Conservation (phyloP, 2,113 vertebrate species). For the Probosciger aterrimus region DNA sequence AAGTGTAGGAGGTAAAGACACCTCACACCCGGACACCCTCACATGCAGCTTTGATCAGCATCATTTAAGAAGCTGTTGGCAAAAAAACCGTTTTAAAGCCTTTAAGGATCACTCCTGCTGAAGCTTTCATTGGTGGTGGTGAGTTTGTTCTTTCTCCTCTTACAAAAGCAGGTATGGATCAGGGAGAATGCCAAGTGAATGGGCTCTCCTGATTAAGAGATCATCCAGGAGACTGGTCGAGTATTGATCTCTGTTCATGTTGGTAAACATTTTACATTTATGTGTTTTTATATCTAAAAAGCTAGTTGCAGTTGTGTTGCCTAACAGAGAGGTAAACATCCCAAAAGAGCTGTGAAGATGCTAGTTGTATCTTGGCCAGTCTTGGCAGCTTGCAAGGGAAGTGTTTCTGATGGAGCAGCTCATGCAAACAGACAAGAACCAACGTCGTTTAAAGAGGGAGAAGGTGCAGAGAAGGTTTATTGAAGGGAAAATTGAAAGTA, state of each 20-base stretch:
- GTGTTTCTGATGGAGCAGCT: not conserved
- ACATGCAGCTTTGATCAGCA: not conserved
- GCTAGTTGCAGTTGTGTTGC: not conserved
- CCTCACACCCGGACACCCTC: not conserved
- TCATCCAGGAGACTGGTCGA: not conserved
- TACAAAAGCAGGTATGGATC: not conserved
- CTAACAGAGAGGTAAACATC: not conserved
- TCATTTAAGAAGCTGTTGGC: not conserved
- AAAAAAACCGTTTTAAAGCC: not conserved
- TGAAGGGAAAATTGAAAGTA: not conserved
- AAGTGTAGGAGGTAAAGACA: not conserved
- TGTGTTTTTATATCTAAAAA: not conserved
- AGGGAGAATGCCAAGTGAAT: not conserved
- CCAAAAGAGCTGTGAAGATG: not conserved
- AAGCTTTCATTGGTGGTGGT: rapidly evolving
- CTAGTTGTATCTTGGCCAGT: rapidly evolving
- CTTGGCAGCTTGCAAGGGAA: not conserved
- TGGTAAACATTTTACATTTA: not conserved
- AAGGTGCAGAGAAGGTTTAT: not conserved
- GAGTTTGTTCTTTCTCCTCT: not conserved
- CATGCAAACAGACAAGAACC: not conserved
- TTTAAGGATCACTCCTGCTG: not conserved
- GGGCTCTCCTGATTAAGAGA: not conserved
- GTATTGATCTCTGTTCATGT: not conserved
- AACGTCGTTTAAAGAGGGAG: not conserved